These are phyloP conservation scores for Sarcophaga caerulescens DNA, from an alignment of 2,888 invertebrate species.

Conservation along the genomic window DNA sequence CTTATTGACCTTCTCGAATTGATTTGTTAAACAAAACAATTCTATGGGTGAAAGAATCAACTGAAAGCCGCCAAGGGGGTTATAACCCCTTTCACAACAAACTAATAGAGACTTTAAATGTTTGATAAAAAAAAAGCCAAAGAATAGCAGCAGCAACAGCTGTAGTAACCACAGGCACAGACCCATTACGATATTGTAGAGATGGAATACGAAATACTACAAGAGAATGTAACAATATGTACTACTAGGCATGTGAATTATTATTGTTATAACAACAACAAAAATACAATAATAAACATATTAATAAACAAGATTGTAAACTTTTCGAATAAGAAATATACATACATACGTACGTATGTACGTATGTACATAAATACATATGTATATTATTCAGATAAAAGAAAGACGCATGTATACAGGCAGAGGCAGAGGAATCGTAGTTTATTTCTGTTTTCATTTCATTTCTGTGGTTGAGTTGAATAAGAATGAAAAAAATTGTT, in stretches of 20 bases:
- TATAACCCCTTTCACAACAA: conserved; percentile 75
- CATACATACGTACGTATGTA: background rate
- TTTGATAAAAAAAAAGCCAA: conserved; percentile 49
- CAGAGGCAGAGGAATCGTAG: background rate
- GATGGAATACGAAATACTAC: background rate
- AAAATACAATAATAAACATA: conserved; percentile 45
- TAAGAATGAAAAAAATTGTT: too few relatives aligned
- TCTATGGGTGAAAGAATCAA: conserved; percentile 38
- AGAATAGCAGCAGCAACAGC: background rate
- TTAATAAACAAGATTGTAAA: conserved; percentile 42
- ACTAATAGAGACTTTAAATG: conserved; percentile 41
- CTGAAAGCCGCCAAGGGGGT: conserved; percentile 72
- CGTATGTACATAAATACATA: background rate
- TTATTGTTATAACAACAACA: conserved; percentile 9
- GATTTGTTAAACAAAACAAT: conserved; percentile 68
- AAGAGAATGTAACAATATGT: background rate
- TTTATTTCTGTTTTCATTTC: background rate
- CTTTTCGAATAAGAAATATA: conserved; percentile 26
- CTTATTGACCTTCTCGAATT: conserved; percentile 67
- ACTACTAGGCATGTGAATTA: conserved; percentile 10
- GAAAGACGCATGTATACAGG: too few relatives aligned
- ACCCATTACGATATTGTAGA: conserved; percentile 4
- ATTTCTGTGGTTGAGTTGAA: background rate
- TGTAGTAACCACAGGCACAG: background rate
- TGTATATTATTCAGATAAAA: background rate